Evolutionary conservation across 1,140 invertebrate genomes (phyloP), one percentile per base, ranked within the genome.

Genomic region (Drosophila mojavensis): DNA sequence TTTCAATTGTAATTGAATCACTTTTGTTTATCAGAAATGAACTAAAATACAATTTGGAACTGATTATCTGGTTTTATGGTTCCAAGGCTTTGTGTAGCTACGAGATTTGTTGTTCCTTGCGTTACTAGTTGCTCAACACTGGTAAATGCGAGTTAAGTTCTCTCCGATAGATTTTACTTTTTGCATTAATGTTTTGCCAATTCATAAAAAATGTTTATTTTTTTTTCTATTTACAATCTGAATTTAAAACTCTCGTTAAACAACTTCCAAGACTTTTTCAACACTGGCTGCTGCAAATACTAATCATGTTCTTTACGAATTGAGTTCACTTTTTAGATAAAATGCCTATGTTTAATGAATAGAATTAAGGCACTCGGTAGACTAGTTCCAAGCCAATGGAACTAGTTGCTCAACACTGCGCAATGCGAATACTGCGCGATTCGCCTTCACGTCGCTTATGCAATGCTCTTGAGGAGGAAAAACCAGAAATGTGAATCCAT

Each of bases 401-500:
- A 67, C 20, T 39, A 66, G 47, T 72, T 54, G 66, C 43, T 73
- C 59, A 72, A 72, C 78, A 67, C 71, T 80, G 82, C 20, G 28
- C 24, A 60, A 43, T 54, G 69, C 43, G 26, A 62, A 65, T 53
- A 71, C 60, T 67, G 45, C 69, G 65, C 41, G 33, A 48, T 63
- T 64, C 59, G 60, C 36, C 43, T 67, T 43, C 33, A 59, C 55
- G 36, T 24, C 28, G 26, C 78, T 84, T 84, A 77, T 66, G 81
- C 74, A 80, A 83, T 67, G 45, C 73, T 72, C 54, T 59, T 50
- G 54, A 64, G 71, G 43, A 75, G 51, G 41, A 33, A 53, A 81
- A 78, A 74, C 80, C 76, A 79, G 79, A 82, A 82, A 75, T 62
- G 58, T 50, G 51, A 70, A 70, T 74, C 71, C 71, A 68, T 74